phyloP scores from a whole-genome alignment of 2,113 vertebrate genomes.

The Scomber japonicus region DNA sequence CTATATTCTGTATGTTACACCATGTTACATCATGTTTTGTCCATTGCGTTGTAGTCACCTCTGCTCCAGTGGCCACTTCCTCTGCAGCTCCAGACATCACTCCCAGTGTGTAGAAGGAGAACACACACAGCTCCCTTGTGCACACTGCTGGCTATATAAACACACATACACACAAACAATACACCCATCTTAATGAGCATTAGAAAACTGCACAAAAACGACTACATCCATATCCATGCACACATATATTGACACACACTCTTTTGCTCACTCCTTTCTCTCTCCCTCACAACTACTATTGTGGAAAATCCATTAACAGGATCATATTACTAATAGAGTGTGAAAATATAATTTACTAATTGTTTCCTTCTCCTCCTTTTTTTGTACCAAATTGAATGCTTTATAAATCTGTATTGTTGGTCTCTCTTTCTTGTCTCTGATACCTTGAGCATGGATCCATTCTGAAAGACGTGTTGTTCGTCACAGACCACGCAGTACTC shows the following conservation, averaged over 20 bases:
- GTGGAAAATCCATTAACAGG: conserved; percentile 7
- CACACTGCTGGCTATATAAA: conserved; percentile 93
- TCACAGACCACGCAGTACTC: conserved; percentile 99
- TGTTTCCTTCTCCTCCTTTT: neutral
- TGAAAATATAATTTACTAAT: neutral
- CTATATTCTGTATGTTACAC: too few species aligned
- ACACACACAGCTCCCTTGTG: conserved; percentile 97
- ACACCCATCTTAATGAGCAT: neutral
- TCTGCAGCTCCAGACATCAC: conserved; percentile 99
- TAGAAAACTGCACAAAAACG: neutral
- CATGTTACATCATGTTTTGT: neutral
- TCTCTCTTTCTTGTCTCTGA: conserved; percentile 10
- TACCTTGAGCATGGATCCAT: conserved; percentile 99
- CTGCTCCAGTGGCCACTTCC: conserved; percentile 97
- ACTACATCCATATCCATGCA: neutral
- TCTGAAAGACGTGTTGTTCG: conserved; percentile 99
- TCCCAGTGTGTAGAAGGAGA: conserved; percentile 98
- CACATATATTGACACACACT: neutral
- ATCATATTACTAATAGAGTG: conserved; percentile 5
- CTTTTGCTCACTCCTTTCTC: neutral
- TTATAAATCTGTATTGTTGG: neutral
- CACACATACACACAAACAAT: conserved; percentile 7
- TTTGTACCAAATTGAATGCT: neutral
- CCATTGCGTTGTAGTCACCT: conserved; percentile 84
- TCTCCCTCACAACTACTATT: neutral